These are phyloP conservation scores for Phalera bucephala DNA, from an alignment of 2,888 invertebrate genomes.

Conservation along the genomic window DNA sequence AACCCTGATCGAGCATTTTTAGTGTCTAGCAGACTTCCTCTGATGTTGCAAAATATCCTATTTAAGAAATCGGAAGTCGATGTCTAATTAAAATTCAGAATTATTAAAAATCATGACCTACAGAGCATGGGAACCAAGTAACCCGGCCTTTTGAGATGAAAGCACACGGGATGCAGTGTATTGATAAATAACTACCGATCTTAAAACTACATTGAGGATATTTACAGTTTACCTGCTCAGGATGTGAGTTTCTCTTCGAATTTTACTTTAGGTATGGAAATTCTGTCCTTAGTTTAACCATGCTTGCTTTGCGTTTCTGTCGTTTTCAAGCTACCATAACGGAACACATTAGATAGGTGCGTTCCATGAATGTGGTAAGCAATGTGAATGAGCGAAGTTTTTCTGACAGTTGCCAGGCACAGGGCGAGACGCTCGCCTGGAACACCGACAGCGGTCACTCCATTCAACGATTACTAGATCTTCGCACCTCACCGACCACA, in stretches of 20 bases:
- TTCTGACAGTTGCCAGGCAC: constrained; percentile 38
- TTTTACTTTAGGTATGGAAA: constrained; percentile 11
- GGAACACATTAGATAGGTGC: too few relatives aligned
- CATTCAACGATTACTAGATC: constrained; percentile 73
- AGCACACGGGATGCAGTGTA: not conserved
- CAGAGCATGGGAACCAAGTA: not conserved
- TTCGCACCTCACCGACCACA: constrained; percentile 73
- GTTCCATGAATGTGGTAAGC: constrained; percentile 38
- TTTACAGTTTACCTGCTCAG: constrained; percentile 8
- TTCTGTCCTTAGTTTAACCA: constrained; percentile 22
- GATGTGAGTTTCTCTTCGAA: constrained; percentile 32
- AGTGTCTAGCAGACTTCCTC: constrained; percentile 38
- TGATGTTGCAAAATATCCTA: constrained; percentile 34
- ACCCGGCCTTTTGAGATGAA: not conserved
- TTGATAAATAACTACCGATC: constrained; percentile 1
- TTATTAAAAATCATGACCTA: constrained; percentile 7
- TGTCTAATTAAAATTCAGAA: constrained; percentile 18
- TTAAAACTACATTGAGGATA: not conserved
- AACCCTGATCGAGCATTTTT: constrained; percentile 28
- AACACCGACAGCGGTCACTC: constrained; percentile 44
- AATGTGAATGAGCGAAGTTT: constrained; percentile 44
- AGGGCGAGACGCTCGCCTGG: constrained; percentile 23
- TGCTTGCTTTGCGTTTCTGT: constrained; percentile 17
- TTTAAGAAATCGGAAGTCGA: constrained; percentile 26
- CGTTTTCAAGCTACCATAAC: constrained; percentile 27